A percentile compares a stretch with the other conserved stretches of the same genome.
These are phyloP conservation scores for Rousettus leschenaultii DNA, from an alignment of 2,113 vertebrate genomes.

Conservation along the genomic window DNA sequence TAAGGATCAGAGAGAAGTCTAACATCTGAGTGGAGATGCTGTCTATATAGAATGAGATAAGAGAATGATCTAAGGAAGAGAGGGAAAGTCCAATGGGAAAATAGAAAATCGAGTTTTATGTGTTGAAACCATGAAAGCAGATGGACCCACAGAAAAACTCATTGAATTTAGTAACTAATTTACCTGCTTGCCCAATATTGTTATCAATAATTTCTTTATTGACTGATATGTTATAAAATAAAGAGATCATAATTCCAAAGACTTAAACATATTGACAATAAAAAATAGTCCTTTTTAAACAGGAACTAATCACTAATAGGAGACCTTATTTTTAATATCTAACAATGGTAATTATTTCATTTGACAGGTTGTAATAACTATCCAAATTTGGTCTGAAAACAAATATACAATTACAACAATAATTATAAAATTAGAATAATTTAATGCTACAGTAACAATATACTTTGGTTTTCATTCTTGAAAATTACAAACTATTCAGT, in stretches of 20 bases:
- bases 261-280: not conserved
- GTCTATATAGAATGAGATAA: not conserved
- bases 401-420: not conserved
- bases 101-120: not conserved
- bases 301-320: not conserved
- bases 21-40: not conserved
- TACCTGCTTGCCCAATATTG: not conserved
- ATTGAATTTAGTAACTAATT: not conserved
- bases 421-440: not conserved
- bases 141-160: not conserved
- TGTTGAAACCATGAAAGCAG: not conserved
- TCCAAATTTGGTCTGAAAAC: not conserved
- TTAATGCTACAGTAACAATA: not conserved
- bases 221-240: not conserved
- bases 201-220: not conserved
- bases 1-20: not conserved
- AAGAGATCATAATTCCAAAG: not conserved
- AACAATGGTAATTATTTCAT: constrained; percentile 7
- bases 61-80: not conserved
- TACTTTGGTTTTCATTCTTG: not conserved
- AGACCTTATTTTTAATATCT: not conserved
- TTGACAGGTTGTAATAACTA: not conserved
- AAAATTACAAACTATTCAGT: not conserved
- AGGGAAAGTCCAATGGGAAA: not conserved
- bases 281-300: not conserved